A percentile compares a stretch with the other conserved stretches of the same genome.
Evolutionary conservation across 2,113 vertebrate genomes (phyloP).

Genomic region (Puntigrus tetrazona): DNA sequence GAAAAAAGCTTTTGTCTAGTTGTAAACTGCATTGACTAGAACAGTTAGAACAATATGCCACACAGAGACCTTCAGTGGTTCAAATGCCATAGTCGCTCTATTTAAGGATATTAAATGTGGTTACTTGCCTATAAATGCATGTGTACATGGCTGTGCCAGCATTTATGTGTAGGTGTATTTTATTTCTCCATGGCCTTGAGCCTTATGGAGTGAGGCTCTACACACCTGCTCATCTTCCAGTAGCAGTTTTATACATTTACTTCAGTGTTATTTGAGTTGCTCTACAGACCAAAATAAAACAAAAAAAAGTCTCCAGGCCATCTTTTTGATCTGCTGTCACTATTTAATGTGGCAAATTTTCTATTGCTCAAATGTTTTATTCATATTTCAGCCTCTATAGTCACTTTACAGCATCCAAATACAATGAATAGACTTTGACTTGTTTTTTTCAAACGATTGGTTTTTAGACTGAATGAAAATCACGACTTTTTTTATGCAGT

Average conservation of each 20-base stretch:
- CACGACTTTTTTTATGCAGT: neutral
- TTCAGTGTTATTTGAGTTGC: conserved; percentile 25
- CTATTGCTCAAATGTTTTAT: conserved; percentile 25
- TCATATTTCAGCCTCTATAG: conserved; percentile 1
- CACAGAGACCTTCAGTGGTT: neutral
- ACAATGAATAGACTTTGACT: neutral
- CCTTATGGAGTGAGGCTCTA: conserved; percentile 3
- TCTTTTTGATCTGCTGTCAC: conserved; percentile 42
- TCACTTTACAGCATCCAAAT: neutral
- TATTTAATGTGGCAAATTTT: conserved; percentile 29
- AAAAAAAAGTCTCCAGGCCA: neutral
- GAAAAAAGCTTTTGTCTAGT: neutral
- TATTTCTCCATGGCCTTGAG: conserved; percentile 44
- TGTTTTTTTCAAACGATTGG: neutral
- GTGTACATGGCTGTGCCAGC: neutral
- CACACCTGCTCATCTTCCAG: conserved; percentile 49
- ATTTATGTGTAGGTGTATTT: conserved; percentile 22
- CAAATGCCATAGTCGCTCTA: neutral
- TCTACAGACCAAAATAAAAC: neutral
- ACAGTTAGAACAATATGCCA: conserved; percentile 6
- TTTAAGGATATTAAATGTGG: conserved; percentile 14
- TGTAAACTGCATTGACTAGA: conserved; percentile 28
- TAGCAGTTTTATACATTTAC: conserved; percentile 13
- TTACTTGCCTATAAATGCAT: conserved; percentile 9
- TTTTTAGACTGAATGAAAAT: conserved; percentile 1